A percentile compares a stretch with the other conserved stretches of the same genome.
Conservation (phyloP, 2,888 invertebrate species). For the Hirudinaria manillensis region DNA sequence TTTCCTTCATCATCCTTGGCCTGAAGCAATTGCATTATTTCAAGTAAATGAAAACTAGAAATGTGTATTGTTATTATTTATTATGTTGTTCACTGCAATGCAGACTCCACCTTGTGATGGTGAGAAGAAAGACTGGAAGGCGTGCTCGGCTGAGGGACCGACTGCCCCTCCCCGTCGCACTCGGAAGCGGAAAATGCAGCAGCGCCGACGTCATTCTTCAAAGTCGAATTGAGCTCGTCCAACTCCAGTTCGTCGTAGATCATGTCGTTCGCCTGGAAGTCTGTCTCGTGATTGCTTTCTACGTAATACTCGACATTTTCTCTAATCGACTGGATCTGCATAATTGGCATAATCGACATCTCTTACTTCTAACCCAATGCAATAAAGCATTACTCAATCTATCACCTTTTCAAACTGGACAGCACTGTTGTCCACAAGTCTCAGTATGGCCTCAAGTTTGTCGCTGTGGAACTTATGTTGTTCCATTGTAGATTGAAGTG, state of each 20-base stretch:
- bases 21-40: neutral
- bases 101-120: neutral
- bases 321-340: conserved; percentile 82
- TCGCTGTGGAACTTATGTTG: conserved; percentile 93
- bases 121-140: neutral
- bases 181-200: conserved; percentile 51
- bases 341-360: neutral
- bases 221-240: conserved; percentile 45
- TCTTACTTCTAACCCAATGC: neutral
- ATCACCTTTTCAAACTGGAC: conserved; percentile 83
- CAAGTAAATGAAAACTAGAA: too few species aligned
- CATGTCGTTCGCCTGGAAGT: conserved; percentile 83
- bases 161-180: conserved; percentile 53
- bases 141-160: conserved; percentile 45
- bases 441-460: conserved; percentile 86
- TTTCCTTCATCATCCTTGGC: conserved; percentile 24
- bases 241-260: conserved; percentile 94
- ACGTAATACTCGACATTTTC: conserved; percentile 97
- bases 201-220: conserved; percentile 38
- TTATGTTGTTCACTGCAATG: neutral
- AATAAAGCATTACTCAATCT: neutral
- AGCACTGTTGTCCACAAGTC: conserved; percentile 95
- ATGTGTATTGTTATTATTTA: too few species aligned
- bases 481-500: conserved; percentile 80
- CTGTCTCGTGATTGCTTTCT: conserved; percentile 86